phyloP scores from a whole-genome alignment of 2,113 vertebrate genomes.

The Pterophyllum scalare region DNA sequence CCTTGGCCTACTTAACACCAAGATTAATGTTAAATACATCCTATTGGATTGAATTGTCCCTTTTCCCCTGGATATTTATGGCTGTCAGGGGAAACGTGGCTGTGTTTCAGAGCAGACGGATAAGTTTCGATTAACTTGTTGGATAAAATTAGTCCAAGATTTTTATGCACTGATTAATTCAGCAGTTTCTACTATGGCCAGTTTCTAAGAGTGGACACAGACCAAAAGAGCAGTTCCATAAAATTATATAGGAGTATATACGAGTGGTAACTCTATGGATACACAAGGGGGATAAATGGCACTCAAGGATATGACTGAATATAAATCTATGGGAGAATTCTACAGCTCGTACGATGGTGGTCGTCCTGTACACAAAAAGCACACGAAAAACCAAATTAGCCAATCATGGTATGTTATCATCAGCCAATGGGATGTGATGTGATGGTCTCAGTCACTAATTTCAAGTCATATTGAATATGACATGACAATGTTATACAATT shows the following conservation, averaged over 20 bases:
- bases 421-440: no score
- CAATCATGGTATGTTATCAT: no score
- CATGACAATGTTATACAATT: not conserved
- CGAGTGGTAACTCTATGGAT: not conserved
- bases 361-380: no score
- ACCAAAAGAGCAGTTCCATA: not conserved
- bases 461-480: not conserved
- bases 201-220: not conserved
- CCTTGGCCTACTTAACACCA: slow-evolving; percentile 41
- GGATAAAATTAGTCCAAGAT: not conserved
- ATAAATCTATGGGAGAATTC: not conserved
- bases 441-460: not conserved
- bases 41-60: slow-evolving; percentile 51
- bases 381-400: not conserved
- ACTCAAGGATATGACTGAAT: no score
- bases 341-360: not conserved
- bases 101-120: not conserved
- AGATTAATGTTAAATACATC: slow-evolving; percentile 65
- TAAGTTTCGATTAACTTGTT: slow-evolving; percentile 31
- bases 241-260: not conserved
- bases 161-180: slow-evolving; percentile 7
- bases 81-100: slow-evolving; percentile 19
- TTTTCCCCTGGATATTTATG: slow-evolving; percentile 38
- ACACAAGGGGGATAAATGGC: not conserved
- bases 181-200: not conserved